phyloP scores from a whole-genome alignment of 2,797 vertebrate genomes.

The Myotis pilosus region DNA sequence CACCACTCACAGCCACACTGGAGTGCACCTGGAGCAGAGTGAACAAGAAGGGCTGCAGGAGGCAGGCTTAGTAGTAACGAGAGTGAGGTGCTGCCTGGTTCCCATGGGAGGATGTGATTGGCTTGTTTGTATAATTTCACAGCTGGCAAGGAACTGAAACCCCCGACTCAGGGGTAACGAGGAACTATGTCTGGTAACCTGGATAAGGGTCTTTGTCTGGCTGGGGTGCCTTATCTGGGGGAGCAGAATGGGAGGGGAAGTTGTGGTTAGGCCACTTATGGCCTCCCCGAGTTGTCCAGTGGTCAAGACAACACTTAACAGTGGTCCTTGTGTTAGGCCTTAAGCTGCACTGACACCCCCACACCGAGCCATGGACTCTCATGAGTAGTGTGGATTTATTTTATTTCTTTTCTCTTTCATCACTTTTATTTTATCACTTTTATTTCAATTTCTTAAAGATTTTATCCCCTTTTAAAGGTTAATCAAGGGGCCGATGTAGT shows the following conservation, averaged over 20 bases:
- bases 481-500: not conserved
- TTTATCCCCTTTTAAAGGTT: not conserved
- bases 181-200: not conserved
- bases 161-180: not conserved
- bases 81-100: not conserved
- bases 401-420: not conserved
- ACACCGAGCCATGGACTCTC: accelerated
- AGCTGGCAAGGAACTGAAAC: not conserved
- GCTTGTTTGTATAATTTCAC: not conserved
- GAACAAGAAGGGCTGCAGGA: not conserved
- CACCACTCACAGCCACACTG: no score
- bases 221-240: not conserved
- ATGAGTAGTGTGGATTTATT: not conserved
- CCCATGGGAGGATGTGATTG: not conserved
- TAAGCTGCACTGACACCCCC: no score
- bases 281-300: not conserved
- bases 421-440: not conserved
- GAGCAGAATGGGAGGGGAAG: not conserved
- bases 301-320: not conserved
- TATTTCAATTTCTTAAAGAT: not conserved
- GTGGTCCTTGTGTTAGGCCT: not conserved
- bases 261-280: not conserved
- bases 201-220: not conserved
- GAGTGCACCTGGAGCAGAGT: not conserved
- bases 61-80: not conserved